Conservation (phyloP, 2,797 vertebrate species). For the Borostomias antarcticus region DNA sequence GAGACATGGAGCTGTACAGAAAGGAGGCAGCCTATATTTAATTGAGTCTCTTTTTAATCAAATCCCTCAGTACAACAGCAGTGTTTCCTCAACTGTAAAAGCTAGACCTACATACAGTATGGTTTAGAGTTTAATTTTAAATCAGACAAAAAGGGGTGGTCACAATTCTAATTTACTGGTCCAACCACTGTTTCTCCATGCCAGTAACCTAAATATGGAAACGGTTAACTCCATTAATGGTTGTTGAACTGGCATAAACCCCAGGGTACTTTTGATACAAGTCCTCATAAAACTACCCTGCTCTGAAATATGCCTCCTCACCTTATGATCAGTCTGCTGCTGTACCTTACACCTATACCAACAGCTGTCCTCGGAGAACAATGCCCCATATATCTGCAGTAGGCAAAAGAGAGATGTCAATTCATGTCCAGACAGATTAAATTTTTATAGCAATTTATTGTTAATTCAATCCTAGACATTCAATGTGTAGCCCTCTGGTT, state of each 20-base stretch:
- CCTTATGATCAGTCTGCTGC: conserved; percentile 72
- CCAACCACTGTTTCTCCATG: no score
- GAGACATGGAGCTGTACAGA: conserved; percentile 61
- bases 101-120: neutral
- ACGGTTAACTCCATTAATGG: no score
- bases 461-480: neutral
- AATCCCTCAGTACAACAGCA: no score
- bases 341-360: conserved; percentile 82
- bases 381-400: conserved; percentile 76
- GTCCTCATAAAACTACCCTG: no score
- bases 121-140: neutral
- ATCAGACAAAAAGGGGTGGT: no score
- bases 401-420: conserved; percentile 3
- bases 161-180: no score
- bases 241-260: no score
- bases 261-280: no score
- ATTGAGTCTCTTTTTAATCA: no score
- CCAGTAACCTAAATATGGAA: no score
- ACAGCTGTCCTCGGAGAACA: conserved; percentile 80
- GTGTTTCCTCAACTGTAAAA: neutral
- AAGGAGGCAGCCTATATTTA: neutral
- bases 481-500: neutral
- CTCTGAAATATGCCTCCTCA: no score
- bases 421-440: neutral
- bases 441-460: neutral